Conservation (phyloP, 2,113 vertebrate species). For the Zingel zingel region DNA sequence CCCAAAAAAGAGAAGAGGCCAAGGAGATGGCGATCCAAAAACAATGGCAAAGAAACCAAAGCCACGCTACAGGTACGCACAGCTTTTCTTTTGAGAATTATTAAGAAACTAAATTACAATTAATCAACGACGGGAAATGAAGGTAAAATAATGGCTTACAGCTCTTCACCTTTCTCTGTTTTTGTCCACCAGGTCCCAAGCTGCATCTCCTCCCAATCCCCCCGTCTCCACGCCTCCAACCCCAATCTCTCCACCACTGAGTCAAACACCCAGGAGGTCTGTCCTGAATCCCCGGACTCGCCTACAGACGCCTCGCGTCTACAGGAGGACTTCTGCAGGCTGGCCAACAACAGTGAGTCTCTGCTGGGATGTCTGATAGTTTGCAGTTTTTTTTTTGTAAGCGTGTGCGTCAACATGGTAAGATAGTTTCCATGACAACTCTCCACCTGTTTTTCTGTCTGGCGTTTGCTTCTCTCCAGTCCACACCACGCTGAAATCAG, state of each 20-base stretch:
- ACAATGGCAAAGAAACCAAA: constrained; percentile 88
- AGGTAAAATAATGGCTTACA: not conserved
- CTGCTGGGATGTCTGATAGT: constrained; percentile 49
- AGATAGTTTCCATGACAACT: constrained; percentile 72
- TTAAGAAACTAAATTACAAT: not conserved
- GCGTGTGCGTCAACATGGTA: not conserved
- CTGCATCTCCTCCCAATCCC: constrained; percentile 84
- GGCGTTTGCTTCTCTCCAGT: constrained; percentile 69
- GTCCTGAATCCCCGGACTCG: constrained; percentile 89
- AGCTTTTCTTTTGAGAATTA: not conserved
- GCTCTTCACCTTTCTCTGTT: not conserved
- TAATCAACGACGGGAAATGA: not conserved
- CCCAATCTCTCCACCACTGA: constrained; percentile 95
- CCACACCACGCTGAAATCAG: constrained; percentile 91
- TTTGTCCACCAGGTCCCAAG: constrained; percentile 71
- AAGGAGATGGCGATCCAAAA: constrained; percentile 91
- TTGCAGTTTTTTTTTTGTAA: not conserved
- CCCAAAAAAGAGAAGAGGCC: constrained; percentile 95
- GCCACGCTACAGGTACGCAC: constrained; percentile 89
- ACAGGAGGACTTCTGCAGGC: constrained; percentile 93
- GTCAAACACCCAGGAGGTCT: constrained; percentile 88
- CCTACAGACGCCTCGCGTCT: constrained; percentile 92
- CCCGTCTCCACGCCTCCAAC: constrained; percentile 93
- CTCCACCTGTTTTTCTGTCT: constrained; percentile 18
- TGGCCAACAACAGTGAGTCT: constrained; percentile 93